Evolutionary conservation across 2,888 invertebrate species (phyloP).

Genomic region (Mactromeris polynyma): DNA sequence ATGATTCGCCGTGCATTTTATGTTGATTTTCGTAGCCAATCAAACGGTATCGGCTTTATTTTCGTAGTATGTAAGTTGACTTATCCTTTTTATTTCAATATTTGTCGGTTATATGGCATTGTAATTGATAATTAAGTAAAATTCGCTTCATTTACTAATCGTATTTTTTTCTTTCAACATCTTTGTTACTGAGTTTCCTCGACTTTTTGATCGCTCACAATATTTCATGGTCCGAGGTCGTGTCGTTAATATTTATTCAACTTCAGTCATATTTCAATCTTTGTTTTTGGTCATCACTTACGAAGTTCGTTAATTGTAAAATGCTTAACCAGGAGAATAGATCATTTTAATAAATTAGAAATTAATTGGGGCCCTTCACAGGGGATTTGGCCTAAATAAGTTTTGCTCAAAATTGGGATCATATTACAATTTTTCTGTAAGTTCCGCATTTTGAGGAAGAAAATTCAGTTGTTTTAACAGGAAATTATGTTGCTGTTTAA

Average conservation of each 20-base stretch:
- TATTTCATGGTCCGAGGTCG: not conserved
- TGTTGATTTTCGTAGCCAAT: slow-evolving; percentile 92
- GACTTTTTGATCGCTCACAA: not conserved
- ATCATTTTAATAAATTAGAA: slow-evolving; percentile 8
- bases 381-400: not conserved
- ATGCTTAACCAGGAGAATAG: not conserved
- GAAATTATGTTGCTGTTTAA: not conserved
- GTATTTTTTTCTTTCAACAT: not conserved
- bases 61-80: slow-evolving; percentile 92
- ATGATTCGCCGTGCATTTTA: slow-evolving; percentile 93
- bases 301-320: not conserved
- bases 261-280: not conserved
- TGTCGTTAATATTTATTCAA: not conserved
- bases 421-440: not conserved
- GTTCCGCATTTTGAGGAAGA: slow-evolving; percentile 1
- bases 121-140: not conserved
- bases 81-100: slow-evolving; percentile 89
- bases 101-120: not conserved
- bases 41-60: slow-evolving; percentile 90
- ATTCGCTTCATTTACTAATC: not conserved
- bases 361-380: slow-evolving; percentile 6
- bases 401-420: not conserved
- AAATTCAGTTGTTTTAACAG: not conserved
- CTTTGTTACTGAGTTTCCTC: not conserved
- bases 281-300: not conserved